Evolutionary conservation across 2,797 vertebrate genomes (phyloP).

Genomic region (Heterohyrax brucei): DNA sequence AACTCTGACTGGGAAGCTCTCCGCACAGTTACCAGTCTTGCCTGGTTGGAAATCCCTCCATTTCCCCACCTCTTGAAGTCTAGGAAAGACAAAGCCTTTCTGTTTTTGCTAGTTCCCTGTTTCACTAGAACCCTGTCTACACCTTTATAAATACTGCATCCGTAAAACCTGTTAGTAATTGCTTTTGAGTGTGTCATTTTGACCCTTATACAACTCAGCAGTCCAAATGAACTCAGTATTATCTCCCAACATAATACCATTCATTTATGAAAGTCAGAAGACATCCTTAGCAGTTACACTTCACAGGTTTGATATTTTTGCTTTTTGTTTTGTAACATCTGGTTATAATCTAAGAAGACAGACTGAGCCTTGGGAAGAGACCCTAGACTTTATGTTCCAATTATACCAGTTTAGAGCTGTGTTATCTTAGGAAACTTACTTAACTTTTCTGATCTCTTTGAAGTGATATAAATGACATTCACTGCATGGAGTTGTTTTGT

Average conservation of each 20-base stretch:
- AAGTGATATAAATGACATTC: constrained; percentile 48
- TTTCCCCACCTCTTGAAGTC: not conserved
- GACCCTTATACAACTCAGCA: not conserved
- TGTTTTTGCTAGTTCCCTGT: not conserved
- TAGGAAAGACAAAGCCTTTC: not conserved
- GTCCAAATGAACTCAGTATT: not conserved
- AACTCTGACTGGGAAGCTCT: not conserved
- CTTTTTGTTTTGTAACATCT: not conserved
- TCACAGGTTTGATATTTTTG: not conserved
- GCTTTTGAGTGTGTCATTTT: not conserved
- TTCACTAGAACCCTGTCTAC: not conserved
- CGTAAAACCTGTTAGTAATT: not conserved
- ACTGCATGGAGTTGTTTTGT: constrained; percentile 23
- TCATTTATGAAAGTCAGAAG: constrained; percentile 37
- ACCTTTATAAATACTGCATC: not conserved
- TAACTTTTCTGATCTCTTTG: constrained; percentile 63
- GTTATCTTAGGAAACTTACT: constrained; percentile 58
- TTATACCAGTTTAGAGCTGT: constrained; percentile 9
- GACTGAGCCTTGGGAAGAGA: not conserved
- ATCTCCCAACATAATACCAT: constrained; percentile 27
- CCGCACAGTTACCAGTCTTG: not conserved
- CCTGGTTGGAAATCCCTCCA: not conserved
- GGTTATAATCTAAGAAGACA: constrained; percentile 54
- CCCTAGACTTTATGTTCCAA: constrained; percentile 25
- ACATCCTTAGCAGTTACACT: constrained; percentile 51